A percentile compares a stretch with the other conserved stretches of the same genome.
These are phyloP conservation scores for Chionis minor DNA, from an alignment of 2,113 vertebrate genomes.

Conservation along the genomic window DNA sequence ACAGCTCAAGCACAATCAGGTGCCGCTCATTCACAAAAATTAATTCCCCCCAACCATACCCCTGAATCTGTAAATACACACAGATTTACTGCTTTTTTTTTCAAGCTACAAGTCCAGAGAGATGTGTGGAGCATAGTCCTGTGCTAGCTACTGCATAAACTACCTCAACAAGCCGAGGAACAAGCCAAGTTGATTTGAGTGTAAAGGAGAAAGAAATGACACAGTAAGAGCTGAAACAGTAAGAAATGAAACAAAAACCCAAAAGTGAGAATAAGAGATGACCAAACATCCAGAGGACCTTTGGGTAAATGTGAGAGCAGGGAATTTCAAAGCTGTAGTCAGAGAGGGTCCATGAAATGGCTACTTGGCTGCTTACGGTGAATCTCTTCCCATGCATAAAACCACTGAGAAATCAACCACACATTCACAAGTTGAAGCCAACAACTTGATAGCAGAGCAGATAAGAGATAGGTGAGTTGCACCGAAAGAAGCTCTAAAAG, in stretches of 20 bases:
- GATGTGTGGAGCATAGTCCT: neutral
- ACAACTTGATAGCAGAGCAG: neutral
- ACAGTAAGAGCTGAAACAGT: neutral
- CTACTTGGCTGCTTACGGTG: neutral
- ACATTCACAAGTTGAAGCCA: neutral
- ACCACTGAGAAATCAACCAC: neutral
- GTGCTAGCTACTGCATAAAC: neutral
- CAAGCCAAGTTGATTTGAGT: fast-evolving
- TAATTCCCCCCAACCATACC: neutral
- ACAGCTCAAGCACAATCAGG: neutral
- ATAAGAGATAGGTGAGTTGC: neutral
- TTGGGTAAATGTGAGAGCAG: neutral
- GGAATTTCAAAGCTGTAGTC: neutral
- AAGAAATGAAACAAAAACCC: neutral
- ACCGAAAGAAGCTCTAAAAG: neutral
- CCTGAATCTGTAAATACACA: neutral
- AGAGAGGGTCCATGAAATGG: neutral
- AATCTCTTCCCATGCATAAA: neutral
- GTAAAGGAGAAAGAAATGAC: neutral
- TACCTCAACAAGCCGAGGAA: neutral
- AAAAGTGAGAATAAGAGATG: neutral
- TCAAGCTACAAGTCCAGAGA: neutral
- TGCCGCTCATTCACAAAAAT: neutral
- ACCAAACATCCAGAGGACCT: neutral
- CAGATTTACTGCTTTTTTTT: neutral